These are phyloP conservation scores for Oophaga pumilio DNA, from an alignment of 2,113 vertebrate genomes.

Conservation along the genomic window DNA sequence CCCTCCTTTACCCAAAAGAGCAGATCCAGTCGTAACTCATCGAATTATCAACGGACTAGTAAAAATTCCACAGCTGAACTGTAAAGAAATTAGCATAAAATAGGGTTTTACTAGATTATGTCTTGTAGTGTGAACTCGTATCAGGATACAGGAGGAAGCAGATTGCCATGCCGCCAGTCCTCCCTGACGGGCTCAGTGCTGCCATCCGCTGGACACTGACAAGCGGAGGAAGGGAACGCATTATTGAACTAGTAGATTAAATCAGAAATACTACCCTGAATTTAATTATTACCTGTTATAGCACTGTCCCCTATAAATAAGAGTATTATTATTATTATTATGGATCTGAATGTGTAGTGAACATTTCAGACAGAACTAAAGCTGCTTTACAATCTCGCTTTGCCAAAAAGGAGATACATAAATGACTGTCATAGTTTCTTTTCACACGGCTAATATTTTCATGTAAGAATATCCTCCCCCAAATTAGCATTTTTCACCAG, in stretches of 20 bases:
- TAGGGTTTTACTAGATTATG: neutral
- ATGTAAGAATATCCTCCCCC: neutral
- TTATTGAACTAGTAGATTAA: too few relatives aligned
- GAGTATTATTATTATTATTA: neutral
- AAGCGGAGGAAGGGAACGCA: neutral
- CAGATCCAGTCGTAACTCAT: neutral
- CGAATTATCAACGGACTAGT: neutral
- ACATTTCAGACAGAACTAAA: neutral
- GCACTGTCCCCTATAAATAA: neutral
- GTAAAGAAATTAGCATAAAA: neutral
- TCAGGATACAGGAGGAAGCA: neutral
- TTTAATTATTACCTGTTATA: too few relatives aligned
- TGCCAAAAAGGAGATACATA: neutral
- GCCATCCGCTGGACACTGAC: neutral
- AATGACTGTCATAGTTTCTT: neutral
- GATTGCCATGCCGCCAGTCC: neutral
- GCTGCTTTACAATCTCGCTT: neutral
- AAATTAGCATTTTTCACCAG: neutral
- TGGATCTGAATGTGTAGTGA: too few relatives aligned
- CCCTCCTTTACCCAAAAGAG: neutral
- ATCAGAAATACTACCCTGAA: too few relatives aligned
- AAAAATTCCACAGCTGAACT: neutral
- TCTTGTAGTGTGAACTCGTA: neutral
- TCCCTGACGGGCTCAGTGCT: neutral
- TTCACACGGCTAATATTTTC: neutral